These are phyloP conservation scores for Eonycteris spelaea DNA, from an alignment of 2,113 vertebrate genomes.

Conservation along the genomic window DNA sequence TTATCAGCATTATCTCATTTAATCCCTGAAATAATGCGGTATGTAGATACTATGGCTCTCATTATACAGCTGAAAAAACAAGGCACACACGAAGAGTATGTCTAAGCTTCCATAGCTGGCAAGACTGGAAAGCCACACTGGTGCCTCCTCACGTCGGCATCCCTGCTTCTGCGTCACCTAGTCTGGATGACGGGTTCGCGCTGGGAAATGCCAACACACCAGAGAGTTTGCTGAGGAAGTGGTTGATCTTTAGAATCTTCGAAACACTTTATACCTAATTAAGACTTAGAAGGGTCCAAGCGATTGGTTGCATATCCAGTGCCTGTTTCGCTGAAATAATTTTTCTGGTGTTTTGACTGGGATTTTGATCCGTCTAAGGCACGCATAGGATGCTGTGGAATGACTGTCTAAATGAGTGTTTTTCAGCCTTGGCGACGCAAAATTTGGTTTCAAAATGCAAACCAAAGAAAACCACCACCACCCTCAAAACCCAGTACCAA, in stretches of 20 bases:
- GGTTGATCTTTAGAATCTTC: neutral
- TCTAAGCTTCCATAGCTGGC: neutral
- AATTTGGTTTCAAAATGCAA: constrained; percentile 7
- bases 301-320: neutral
- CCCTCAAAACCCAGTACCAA: neutral
- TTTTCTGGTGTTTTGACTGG: neutral
- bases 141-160: neutral
- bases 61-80: neutral
- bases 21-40: neutral
- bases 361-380: neutral
- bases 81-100: neutral
- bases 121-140: neutral
- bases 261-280: neutral
- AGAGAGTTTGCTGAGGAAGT: neutral
- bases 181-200: neutral
- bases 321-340: neutral
- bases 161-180: neutral
- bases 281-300: neutral
- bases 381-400: neutral
- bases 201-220: neutral
- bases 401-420: neutral
- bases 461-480: neutral
- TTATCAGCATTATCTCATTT: neutral
- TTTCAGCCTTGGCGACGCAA: neutral
- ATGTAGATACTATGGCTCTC: neutral